phyloP scores from a whole-genome alignment of 2,888 invertebrate genomes.

The Cerastis leucographa region DNA sequence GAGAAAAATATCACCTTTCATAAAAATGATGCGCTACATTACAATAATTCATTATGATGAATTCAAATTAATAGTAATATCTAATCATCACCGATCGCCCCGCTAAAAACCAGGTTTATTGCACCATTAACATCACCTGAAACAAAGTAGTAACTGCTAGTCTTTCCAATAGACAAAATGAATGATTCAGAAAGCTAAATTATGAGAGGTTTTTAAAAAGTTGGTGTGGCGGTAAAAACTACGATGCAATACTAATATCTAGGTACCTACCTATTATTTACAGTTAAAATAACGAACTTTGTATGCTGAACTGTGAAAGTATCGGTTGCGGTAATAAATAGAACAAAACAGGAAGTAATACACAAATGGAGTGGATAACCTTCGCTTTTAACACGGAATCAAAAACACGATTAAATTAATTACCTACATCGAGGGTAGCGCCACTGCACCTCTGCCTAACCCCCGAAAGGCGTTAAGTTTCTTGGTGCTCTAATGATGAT shows the following conservation, averaged over 20 bases:
- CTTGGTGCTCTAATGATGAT: background rate
- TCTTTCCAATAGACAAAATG: conserved; percentile 7
- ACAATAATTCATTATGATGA: conserved; percentile 29
- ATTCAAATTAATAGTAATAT: conserved; percentile 15
- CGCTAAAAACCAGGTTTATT: conserved; percentile 96
- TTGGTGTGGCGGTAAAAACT: background rate
- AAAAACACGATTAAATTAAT: background rate
- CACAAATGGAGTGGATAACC: background rate
- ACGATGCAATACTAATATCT: background rate
- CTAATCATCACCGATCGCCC: conserved; percentile 84
- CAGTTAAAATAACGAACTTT: background rate
- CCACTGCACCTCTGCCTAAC: background rate
- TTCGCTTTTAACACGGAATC: background rate
- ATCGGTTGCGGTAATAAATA: background rate
- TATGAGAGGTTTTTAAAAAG: background rate
- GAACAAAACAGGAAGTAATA: background rate
- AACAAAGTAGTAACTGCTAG: conserved; percentile 57
- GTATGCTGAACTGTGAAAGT: background rate
- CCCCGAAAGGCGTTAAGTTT: background rate
- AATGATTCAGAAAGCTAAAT: background rate
- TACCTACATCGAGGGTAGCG: background rate
- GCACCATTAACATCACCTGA: conserved; percentile 97
- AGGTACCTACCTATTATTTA: background rate
- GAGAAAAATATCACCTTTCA: conserved; percentile 34
- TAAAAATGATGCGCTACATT: conserved; percentile 14